Evolutionary conservation across 2,888 invertebrate species (phyloP), one percentile per base, ranked within the genome.

Genomic region (Hypomecis punctinalis): DNA sequence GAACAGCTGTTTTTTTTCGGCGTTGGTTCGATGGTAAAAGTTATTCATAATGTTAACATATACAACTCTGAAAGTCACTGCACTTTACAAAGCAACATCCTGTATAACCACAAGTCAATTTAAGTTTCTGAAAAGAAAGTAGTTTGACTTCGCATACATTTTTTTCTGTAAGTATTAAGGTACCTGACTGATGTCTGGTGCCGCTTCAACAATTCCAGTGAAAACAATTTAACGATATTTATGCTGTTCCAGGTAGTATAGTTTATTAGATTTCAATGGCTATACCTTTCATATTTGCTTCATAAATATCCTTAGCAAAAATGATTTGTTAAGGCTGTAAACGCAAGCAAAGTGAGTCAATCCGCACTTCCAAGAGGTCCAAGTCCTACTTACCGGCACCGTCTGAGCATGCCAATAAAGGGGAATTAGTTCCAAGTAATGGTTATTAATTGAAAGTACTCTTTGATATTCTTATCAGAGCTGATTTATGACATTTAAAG

Each of bases 341-440:
- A 56, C 6, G 5, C 39, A 33, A 52, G 47, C 33, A n/a, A 47
- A 45, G 35, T 23, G 33, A 56, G 33, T 39, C 39, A 56, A 56
- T 56, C 47, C 33, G 10, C 55, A 39, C 37, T n/a, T 56, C 11
- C 6, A 52, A 42, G 52, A 37, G 23, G n/a, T 56, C 11, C 6
- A 52, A 42, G 52, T 13, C 6, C 35, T 43, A 54, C 35, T 35
- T 43, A 35, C 8, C 33, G 8, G 5, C 53, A 42, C 43, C 33
- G 35, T 43, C 23, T 11, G 6, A 42, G 47, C 48, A 49, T 55
- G 40, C n/a, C 47, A 40, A 40, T 53, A 37, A 52, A 57, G 42
- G 43, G 37, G 40, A 63, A 63, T 45, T 47, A 59, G 48, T 49
- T 54, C 54, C 49, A 59, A 64, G 55, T 51, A 60, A 60, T 56